Evolutionary conservation across 2,113 vertebrate species (phyloP).

Genomic region (Aegithalos caudatus): DNA sequence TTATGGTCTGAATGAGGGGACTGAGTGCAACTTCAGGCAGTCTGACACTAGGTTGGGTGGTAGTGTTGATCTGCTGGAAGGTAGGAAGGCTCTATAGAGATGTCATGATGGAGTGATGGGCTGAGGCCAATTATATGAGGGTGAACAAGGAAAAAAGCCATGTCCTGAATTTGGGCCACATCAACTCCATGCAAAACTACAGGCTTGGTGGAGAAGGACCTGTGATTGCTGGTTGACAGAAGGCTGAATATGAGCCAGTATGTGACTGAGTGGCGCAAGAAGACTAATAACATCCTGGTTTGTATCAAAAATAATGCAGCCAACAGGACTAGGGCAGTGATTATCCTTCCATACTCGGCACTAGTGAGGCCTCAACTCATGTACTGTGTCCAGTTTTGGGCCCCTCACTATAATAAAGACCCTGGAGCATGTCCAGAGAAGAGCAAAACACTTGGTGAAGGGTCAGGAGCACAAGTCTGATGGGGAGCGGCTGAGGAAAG

Average conservation of each 20-base stretch:
- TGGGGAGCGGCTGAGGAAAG: not conserved
- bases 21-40: not conserved
- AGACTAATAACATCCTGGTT: too few relatives aligned
- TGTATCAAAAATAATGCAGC: not conserved
- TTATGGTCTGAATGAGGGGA: not conserved
- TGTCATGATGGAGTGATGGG: not conserved
- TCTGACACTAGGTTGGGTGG: not conserved
- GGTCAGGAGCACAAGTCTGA: not conserved
- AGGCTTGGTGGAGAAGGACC: fast-evolving
- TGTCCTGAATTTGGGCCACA: not conserved
- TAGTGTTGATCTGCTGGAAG: not conserved
- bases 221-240: not conserved
- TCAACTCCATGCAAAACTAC: not conserved
- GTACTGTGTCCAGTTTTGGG: not conserved
- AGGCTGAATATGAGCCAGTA: not conserved
- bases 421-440: not conserved
- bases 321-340: not conserved
- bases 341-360: not conserved
- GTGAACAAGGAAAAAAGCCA: not conserved
- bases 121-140: not conserved
- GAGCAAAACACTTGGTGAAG: not conserved
- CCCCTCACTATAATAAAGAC: not conserved
- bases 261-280: not conserved
- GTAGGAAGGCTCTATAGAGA: not conserved
- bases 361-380: not conserved